phyloP scores from a whole-genome alignment of 2,797 vertebrate genomes.

The Choloepus didactylus region DNA sequence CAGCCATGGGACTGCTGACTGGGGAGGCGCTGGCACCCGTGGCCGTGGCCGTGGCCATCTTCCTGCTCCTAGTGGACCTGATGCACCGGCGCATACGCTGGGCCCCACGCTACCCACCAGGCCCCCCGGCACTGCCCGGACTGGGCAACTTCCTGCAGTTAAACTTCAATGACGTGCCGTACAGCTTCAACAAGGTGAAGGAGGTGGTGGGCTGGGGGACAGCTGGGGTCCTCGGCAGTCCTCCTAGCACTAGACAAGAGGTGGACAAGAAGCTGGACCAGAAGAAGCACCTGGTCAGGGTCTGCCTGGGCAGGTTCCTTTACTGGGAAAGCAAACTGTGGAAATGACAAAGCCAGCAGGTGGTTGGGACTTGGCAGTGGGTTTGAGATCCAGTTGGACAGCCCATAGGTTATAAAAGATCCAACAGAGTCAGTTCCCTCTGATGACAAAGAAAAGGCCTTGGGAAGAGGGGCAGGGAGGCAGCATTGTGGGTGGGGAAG shows the following conservation, averaged over 20 bases:
- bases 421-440: no score
- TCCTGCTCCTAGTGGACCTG: constrained; percentile 80
- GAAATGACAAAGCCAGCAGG: not conserved
- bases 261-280: fast-evolving
- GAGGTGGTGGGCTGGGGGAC: no score
- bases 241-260: not conserved
- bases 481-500: no score
- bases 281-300: not conserved
- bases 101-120: constrained; percentile 65
- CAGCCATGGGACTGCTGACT: constrained; percentile 52
- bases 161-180: constrained; percentile 56
- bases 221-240: not conserved
- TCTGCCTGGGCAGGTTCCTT: not conserved
- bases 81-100: constrained; percentile 81
- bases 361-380: not conserved
- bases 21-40: constrained; percentile 44
- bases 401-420: fast-evolving
- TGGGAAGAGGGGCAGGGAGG: not conserved
- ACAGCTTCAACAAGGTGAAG: constrained; percentile 75
- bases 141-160: constrained; percentile 79
- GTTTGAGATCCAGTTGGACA: not conserved
- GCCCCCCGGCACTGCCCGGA: constrained; percentile 77
- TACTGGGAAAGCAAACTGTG: not conserved
- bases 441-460: not conserved
- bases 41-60: constrained; percentile 69